These are phyloP conservation scores for Sarcophilus harrisii DNA, from an alignment of 2,797 vertebrate genomes.

Conservation along the genomic window DNA sequence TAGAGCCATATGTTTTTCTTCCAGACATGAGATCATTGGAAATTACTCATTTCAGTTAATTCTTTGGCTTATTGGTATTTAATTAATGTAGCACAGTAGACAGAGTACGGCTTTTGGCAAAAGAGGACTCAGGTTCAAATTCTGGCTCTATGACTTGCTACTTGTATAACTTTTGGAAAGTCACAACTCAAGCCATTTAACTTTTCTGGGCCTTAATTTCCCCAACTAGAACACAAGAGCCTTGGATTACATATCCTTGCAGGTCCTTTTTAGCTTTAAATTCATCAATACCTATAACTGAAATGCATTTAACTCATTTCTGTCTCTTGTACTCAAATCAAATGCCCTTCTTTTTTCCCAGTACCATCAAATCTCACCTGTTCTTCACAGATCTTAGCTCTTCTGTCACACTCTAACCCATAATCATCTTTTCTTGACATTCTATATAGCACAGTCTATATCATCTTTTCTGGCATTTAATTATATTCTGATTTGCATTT, in stretches of 20 bases:
- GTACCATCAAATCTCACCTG: not conserved
- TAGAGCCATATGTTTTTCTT: not conserved
- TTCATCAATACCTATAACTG: not conserved
- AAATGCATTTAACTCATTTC: not conserved
- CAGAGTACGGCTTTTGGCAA: not conserved
- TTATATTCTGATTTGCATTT: not conserved
- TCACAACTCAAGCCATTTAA: not conserved
- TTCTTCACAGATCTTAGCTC: not conserved
- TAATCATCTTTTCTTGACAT: not conserved
- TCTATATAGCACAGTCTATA: not conserved
- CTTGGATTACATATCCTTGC: not conserved
- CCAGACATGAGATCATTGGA: not conserved
- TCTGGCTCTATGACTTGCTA: not conserved
- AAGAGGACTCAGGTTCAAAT: not conserved
- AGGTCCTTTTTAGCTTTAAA: not conserved
- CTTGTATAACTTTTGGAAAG: not conserved
- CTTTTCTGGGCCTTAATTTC: not conserved
- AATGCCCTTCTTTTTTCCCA: not conserved
- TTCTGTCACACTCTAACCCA: not conserved
- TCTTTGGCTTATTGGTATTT: not conserved
- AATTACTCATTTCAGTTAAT: not conserved
- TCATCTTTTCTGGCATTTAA: not conserved
- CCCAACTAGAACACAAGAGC: not conserved
- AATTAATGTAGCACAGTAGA: not conserved
- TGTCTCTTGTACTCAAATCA: not conserved